phyloP scores from a whole-genome alignment of 2,113 vertebrate genomes.

The Callionymus lyra region DNA sequence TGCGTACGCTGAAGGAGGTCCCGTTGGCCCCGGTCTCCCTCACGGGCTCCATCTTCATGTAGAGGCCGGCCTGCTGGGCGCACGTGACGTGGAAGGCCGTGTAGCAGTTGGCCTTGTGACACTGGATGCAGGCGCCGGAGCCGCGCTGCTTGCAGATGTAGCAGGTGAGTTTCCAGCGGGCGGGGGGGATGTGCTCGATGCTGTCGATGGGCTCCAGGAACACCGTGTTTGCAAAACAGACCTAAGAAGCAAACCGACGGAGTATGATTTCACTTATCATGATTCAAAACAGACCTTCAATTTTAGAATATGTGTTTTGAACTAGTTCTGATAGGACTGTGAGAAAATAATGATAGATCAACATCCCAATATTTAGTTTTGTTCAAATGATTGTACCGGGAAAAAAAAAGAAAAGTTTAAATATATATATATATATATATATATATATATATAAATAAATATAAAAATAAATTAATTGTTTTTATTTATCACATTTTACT shows the following conservation, averaged over 20 bases:
- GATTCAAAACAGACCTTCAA: too few relatives aligned
- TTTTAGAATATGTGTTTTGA: too few relatives aligned
- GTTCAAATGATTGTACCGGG: too few relatives aligned
- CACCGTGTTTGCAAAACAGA: constrained; percentile 97
- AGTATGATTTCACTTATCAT: too few relatives aligned
- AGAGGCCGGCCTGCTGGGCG: constrained; percentile 94
- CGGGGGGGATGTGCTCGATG: constrained; percentile 94
- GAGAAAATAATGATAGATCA: too few relatives aligned
- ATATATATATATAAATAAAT: too few relatives aligned
- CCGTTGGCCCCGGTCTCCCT: constrained; percentile 91
- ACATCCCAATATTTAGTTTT: too few relatives aligned
- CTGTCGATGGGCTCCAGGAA: constrained; percentile 98
- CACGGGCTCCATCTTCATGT: constrained; percentile 99
- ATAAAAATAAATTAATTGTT: too few relatives aligned
- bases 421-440: too few relatives aligned
- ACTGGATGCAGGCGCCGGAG: constrained; percentile 95
- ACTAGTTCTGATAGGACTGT: too few relatives aligned
- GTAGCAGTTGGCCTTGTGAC: constrained; percentile 98
- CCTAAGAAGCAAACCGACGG: constrained; percentile 54
- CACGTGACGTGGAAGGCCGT: constrained; percentile 97
- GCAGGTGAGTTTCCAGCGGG: constrained; percentile 97
- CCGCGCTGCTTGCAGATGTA: constrained; percentile 98
- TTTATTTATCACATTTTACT: too few relatives aligned
- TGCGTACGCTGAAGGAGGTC: constrained; percentile 94
- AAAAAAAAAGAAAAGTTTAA: too few relatives aligned